Evolutionary conservation across 2,888 invertebrate species (phyloP), one percentile per base, ranked within the genome.

Genomic region (Zootermopsis nevadensis): DNA sequence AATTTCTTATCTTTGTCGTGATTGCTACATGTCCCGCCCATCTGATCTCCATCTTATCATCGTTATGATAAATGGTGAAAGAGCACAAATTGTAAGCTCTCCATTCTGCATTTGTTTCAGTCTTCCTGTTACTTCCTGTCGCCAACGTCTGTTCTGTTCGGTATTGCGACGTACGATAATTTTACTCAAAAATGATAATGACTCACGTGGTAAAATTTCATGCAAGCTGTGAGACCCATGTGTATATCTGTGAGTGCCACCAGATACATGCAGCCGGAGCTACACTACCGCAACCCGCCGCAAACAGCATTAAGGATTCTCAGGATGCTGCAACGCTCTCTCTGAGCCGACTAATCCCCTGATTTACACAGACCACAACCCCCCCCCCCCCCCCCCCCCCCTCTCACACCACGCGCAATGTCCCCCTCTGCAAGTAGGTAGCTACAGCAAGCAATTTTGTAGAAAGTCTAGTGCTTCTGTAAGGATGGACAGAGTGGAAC

Each of bases 291-390:
- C 83, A 80, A 27, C 69, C 81, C 81, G 48, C 80, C 72, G 83
- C 83, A 83, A 83, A 83, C 83, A 83, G 83, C 84, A 84, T 84
- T 84, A 84, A 80, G 82, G 84, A 84, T 83, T 83, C 77, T 33
- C 74, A 79, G 77, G 83, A 55, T 74, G 82, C 76, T 24, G 15
- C 48, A 67, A 53, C 66, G 82, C 66, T 48, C 74, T 31, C 76
- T 77, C 55, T 69, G 35, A 77, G 35, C 66, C 74, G 38, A 80
- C 82, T 84, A 84, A 84, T 83, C 84, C 83, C 79, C 81, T 84
- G 84, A 84, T 84, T 84, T 84, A 84, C 84, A 84, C 83, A 83
- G 77, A 69, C 81, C 80, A 53, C 82, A 30, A 60, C 24, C 74
- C 77, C 35, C 74, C 33, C 74, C 22, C 22, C 74, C 74, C 69